Base-by-base conservation (phyloP, 1,140 invertebrate species). In the Galleria mellonella region DNA sequence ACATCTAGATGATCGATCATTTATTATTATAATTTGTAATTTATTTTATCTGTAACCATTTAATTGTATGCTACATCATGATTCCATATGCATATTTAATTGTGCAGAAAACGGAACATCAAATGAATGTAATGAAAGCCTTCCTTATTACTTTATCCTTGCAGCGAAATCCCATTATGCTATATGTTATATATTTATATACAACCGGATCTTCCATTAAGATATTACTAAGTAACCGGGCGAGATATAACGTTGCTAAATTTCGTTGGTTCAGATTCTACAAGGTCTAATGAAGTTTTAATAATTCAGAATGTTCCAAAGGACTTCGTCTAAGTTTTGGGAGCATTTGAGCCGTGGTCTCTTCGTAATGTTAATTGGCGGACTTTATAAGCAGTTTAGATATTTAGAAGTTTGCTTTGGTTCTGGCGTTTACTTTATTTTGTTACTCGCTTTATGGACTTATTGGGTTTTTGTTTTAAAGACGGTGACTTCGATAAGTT, bases 201-300 rank as follows among this genome's bases (percentile, higher is more conserved):
- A 32, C 12, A 11, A 12, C 32, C 32, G 32, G 32, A 32, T 11
- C 32, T 32, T 32, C 30, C 36, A 47, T 47, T 47, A 39, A 39
- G 43, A 30, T 46, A 38, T 39, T 46, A 39, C 35, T 32, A 41
- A 32, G 23, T 29, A 17, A 42, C 7, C 28, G 14, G 31, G 13
- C 28, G 11, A 32, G 29, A 32, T 32, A 40, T 9, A 32, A 23
- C 36, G 13, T 27, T 36, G 35, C 13, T 37, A 15, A 37, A 37
- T 37, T 17, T 37, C 35, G 17, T 37, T n/a, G 17, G 12, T 15
- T 8, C 32, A 2, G 17, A 35, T 6, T 14, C 32, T 35, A 9
- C 33, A 14, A n/a, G 12, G 35, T 32, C 35, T 46, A 46, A 46
- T 46, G 43, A 46, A 46, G 43, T 46, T 46, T 46, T 46, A 46